Conservation (phyloP, 2,888 invertebrate species). For the Tinea pellionella region DNA sequence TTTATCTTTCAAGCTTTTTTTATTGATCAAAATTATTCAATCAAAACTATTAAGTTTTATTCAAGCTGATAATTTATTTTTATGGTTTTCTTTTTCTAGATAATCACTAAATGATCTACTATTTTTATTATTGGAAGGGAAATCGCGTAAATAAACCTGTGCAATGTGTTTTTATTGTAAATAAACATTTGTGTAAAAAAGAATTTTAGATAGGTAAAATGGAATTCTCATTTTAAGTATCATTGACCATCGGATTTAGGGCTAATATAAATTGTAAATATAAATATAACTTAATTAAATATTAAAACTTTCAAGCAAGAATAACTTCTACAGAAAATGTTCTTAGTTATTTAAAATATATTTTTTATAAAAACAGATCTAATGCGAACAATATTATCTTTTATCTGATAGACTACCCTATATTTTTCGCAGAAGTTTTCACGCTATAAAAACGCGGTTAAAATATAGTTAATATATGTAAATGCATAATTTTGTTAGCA, state of each 20-base stretch:
- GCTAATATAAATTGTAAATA: constrained; percentile 54
- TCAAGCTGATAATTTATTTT: neutral
- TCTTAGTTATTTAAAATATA: too few relatives aligned
- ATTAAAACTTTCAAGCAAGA: neutral
- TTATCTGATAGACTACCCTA: too few relatives aligned
- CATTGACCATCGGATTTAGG: constrained; percentile 56
- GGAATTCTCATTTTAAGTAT: constrained; percentile 59
- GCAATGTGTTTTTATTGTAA: constrained; percentile 61
- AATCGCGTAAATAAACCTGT: constrained; percentile 29
- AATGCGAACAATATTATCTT: too few relatives aligned
- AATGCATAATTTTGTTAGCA: neutral
- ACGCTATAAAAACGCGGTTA: too few relatives aligned
- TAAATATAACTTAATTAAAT: constrained; percentile 24
- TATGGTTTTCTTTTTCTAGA: neutral
- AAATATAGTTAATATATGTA: too few relatives aligned
- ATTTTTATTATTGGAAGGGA: constrained; percentile 45
- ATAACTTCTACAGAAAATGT: neutral
- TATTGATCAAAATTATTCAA: neutral
- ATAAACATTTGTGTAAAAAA: constrained; percentile 22
- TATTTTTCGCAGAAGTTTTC: too few relatives aligned
- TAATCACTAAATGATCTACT: constrained; percentile 8
- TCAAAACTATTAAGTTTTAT: neutral
- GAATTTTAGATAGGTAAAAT: constrained; percentile 58
- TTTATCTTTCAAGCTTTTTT: neutral
- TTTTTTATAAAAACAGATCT: too few relatives aligned